Evolutionary conservation across 2,888 invertebrate genomes (phyloP).

Genomic region (Drosophila nr. perissopoda): DNA sequence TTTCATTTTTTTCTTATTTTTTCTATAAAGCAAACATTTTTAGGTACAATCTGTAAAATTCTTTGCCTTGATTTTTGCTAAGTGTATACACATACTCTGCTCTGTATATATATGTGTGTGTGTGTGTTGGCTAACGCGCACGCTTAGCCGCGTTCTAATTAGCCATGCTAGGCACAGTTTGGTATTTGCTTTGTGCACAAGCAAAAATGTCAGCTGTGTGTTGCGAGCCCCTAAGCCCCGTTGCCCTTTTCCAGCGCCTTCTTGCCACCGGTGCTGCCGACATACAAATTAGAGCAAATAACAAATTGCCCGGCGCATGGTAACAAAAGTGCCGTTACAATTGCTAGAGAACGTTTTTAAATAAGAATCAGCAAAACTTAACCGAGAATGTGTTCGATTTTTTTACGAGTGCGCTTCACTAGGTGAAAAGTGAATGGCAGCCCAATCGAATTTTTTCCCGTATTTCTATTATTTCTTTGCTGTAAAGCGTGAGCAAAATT

Average conservation of each 20-base stretch:
- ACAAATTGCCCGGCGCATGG: conserved; percentile 74
- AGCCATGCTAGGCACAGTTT: conserved; percentile 74
- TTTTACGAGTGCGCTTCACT: conserved; percentile 66
- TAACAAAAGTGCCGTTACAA: conserved; percentile 76
- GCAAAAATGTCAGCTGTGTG: conserved; percentile 76
- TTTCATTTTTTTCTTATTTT: background rate
- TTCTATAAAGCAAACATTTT: background rate
- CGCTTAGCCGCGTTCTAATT: conserved; percentile 70
- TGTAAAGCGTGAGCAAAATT: conserved; percentile 61
- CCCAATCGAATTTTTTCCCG: conserved; percentile 44
- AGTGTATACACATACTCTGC: conserved; percentile 1
- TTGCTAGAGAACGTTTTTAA: conserved; percentile 52
- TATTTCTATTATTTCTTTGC: conserved; percentile 20
- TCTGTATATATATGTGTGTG: background rate
- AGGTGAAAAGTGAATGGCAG: conserved; percentile 78
- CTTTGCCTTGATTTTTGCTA: background rate
- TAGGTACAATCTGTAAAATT: background rate
- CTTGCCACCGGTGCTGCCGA: conserved; percentile 33
- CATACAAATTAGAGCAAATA: conserved; percentile 79
- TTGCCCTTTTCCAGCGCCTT: background rate
- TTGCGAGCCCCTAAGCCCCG: conserved; percentile 4
- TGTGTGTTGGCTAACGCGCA: conserved; percentile 30
- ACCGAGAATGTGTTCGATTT: conserved; percentile 58
- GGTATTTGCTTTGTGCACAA: conserved; percentile 74
- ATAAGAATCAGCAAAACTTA: conserved; percentile 14